Base-by-base conservation (phyloP, 1,140 invertebrate species). In the Anastatus disparis region DNA sequence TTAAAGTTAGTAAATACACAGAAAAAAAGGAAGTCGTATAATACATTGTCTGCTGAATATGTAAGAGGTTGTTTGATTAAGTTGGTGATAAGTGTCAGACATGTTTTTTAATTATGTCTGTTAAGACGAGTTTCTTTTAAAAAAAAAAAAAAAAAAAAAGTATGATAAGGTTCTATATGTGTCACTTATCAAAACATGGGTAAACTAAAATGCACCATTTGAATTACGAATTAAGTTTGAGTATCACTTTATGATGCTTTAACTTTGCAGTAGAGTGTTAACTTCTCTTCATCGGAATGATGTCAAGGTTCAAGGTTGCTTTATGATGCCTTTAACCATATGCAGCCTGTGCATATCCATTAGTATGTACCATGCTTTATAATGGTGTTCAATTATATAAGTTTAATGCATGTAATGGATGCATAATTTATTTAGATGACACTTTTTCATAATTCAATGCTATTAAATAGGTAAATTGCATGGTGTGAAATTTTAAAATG, bases 291-390 rank as follows among this genome's bases (percentile, higher is more conserved):
- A n/a, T 24, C 7, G 20, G 12, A 65, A 42, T 55, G 3, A n/a
- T 42, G 31, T 65, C 22, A 55, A 55, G 48, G 50, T 29, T 65
- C 50, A 55, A 65, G 63, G 50, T 65, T 55, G 29, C 17, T 52
- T 24, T 27, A 55, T 12, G 17, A 55, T 35, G 31, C 4, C 10
- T n/a, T n/a, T n/a, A n/a, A n/a, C n/a, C n/a, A n/a, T n/a, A n/a
- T n/a, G n/a, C n/a, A n/a, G n/a, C n/a, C n/a, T n/a, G n/a, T n/a
- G n/a, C n/a, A n/a, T n/a, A n/a, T n/a, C n/a, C n/a, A n/a, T n/a
- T n/a, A n/a, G n/a, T n/a, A n/a, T n/a, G n/a, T n/a, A n/a, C n/a
- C n/a, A n/a, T n/a, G n/a, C n/a, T n/a, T n/a, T n/a, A n/a, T n/a
- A n/a, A n/a, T n/a, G n/a, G n/a, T n/a, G n/a, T n/a, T n/a, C n/a